phyloP scores from a whole-genome alignment of 2,888 invertebrate species.

The Ochropleura leucogaster region DNA sequence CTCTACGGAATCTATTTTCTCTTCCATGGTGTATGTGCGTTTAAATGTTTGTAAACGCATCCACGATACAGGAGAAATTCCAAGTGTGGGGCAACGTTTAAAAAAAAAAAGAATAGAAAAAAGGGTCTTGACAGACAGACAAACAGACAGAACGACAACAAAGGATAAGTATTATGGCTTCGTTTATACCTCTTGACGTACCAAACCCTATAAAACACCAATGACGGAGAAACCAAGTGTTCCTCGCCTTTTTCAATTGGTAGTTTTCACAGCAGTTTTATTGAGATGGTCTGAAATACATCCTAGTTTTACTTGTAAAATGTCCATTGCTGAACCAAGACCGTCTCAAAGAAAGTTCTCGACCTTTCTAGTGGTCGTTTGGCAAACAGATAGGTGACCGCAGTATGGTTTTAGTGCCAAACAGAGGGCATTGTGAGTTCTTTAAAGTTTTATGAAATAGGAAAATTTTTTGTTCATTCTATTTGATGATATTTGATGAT shows the following conservation, averaged over 20 bases:
- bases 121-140: too few species aligned
- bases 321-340: neutral
- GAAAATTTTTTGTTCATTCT: neutral
- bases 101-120: too few species aligned
- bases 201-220: too few species aligned
- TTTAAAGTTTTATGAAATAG: constrained; percentile 2
- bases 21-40: too few species aligned
- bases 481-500: too few species aligned
- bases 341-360: neutral
- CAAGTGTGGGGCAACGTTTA: too few species aligned
- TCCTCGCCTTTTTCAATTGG: neutral
- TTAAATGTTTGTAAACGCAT: too few species aligned
- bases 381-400: neutral
- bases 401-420: constrained; percentile 23
- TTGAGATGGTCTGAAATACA: neutral
- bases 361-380: neutral
- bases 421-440: neutral
- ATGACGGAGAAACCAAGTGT: neutral
- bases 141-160: too few species aligned
- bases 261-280: neutral
- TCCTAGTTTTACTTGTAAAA: neutral
- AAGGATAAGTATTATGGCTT: too few species aligned
- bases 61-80: too few species aligned
- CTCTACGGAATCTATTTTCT: too few species aligned
- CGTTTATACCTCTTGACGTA: too few species aligned